phyloP scores from a whole-genome alignment of 1,140 invertebrate genomes.

The Megalonaias nervosa region DNA sequence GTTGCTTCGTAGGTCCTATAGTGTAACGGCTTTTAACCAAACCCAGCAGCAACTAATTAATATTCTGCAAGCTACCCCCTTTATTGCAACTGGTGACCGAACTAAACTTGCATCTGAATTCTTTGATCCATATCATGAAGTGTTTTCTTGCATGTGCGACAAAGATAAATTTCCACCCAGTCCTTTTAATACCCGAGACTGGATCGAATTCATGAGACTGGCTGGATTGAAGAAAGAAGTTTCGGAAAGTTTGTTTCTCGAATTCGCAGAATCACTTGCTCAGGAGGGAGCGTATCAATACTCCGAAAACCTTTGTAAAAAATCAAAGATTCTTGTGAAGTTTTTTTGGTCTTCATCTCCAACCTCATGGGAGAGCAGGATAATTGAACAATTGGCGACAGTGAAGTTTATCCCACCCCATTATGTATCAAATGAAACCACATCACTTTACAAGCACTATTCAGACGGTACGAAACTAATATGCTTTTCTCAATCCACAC shows the following conservation, averaged over 20 bases:
- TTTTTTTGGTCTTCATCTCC: no score
- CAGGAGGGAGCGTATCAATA: not conserved
- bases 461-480: no score
- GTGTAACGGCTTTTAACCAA: no score
- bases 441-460: no score
- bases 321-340: no score
- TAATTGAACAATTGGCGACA: no score
- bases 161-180: constrained; percentile 5
- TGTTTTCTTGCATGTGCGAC: constrained; percentile 4
- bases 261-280: constrained; percentile 16
- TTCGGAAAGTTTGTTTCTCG: constrained; percentile 8
- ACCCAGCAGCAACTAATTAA: not conserved
- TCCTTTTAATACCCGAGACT: not conserved
- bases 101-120: constrained; percentile 7
- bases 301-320: no score
- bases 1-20: not conserved
- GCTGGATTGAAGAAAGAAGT: constrained; percentile 11
- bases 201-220: constrained; percentile 14
- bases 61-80: not conserved
- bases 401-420: no score
- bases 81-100: not conserved
- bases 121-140: not conserved
- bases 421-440: no score
- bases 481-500: no score
- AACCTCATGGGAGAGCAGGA: no score